Base-by-base conservation (phyloP, 2,113 vertebrate species). In the Sinocyclocheilus anshuiensis region DNA sequence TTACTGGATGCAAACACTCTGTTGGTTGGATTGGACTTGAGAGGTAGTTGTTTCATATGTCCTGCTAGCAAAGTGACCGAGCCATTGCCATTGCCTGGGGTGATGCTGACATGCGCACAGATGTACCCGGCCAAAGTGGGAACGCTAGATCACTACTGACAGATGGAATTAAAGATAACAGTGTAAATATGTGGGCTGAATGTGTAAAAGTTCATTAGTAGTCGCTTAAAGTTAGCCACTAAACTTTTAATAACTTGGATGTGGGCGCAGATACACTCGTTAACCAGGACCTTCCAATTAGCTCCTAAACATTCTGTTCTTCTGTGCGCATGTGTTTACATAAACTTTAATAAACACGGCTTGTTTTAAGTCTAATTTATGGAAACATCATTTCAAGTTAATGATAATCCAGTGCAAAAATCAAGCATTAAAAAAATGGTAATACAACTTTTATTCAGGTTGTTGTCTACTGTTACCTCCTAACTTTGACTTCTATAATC, bases 161-260 rank as follows among this genome's bases (percentile, higher is more conserved):
- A 22, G 69, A 50, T 74, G 69, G 82, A 84, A 57, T 42, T 57
- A 82, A 11, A 67, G n/a, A 15, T 11, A 82, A 42, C 20, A 45
- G 36, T 45, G 39, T 81, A 65, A 45, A 48, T 65, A 82, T 69
- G 61, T 82, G 63, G 24, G 59, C 42, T 65, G 61, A 69, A 82
- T 69, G n/a, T 50, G 13, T 69, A 39, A 11, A 72, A 84, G 81
- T 82, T 82, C 45, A 82, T 82, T 82, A 71, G 42, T 22, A 53
- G 42, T 39, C 57, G 22, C 6, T 71, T 83, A 69, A 83, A 83
- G 65, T 48, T 53, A 39, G 22, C 13, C 65, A 42, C 26, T 59
- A 84, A 84, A 84, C 82, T 75, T 84, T 84, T 84, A 72, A 84
- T 74, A 74, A 74, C 26, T n/a, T 24, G 50, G 26, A 55, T 55